Evolutionary conservation across 2,888 invertebrate genomes (phyloP), one percentile per base, ranked within the genome.

Genomic region (Lobophora halterata): DNA sequence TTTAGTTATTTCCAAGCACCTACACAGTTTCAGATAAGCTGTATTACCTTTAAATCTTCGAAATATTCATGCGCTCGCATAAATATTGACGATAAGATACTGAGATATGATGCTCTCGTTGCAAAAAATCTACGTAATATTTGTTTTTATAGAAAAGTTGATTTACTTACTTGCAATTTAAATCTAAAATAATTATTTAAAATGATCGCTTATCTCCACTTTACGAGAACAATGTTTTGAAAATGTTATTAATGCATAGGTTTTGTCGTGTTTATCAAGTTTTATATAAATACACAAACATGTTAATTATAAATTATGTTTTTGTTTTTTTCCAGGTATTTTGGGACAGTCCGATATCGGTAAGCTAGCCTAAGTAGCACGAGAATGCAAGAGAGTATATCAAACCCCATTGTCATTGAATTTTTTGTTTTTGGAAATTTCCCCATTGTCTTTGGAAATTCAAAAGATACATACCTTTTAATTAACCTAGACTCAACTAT

Each of bases 1-100:
- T 66, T 63, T 58, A 64, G 62, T 67, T 79, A 67, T 69, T 79
- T 83, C 79, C 83, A 78, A 75, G 70, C 58, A 58, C 61, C 77
- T 70, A 81, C 80, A 80, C 76, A 71, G 80, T 65, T 49, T 18
- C 46, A 77, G 81, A 81, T 79, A 82, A 81, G 76, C 72, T 68
- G 62, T 68, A 64, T 65, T 58, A 73, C 72, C 73, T 72, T 73
- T 75, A 79, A 75, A 70, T 77, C 72, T 78, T 72, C 75, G 77
- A 81, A 81, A 80, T 82, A 81, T 85, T 86, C 82, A 74, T 81
- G 80, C 71, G 72, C 49, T 65, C 65, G 76, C 79, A 80, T 82
- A 83, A 77, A 79, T 79, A 80, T 65, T 55, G 50, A 32, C 55
- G 69, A 70, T 70, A 65, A 65, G 60, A 63, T 62, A 55, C 57